phyloP scores from a whole-genome alignment of 2,888 invertebrate genomes.

The Geophilus truncorum region DNA sequence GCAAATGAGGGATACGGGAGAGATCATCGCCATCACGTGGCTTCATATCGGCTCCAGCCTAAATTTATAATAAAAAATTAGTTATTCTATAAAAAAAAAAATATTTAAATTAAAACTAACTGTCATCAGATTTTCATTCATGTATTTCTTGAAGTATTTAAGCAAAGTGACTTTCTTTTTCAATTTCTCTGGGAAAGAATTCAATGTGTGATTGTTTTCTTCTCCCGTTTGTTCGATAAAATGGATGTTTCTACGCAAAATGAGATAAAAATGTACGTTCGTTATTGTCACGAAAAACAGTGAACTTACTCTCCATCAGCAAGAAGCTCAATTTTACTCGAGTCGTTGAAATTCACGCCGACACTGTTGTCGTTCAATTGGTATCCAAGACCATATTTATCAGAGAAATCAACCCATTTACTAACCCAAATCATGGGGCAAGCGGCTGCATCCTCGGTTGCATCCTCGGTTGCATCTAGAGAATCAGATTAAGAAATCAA shows the following conservation, averaged over 20 bases:
- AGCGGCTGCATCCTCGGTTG: constrained; percentile 89
- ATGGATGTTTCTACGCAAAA: constrained; percentile 77
- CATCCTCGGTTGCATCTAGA: too few relatives aligned
- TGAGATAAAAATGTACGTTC: neutral
- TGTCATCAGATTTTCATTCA: constrained; percentile 90
- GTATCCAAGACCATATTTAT: constrained; percentile 99
- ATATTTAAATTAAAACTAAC: too few relatives aligned
- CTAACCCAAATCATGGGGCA: constrained; percentile 96
- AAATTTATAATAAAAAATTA: constrained; percentile 34
- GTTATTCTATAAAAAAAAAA: constrained; percentile 14
- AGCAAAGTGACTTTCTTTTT: constrained; percentile 95
- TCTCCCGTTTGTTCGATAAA: constrained; percentile 88
- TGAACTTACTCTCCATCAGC: constrained; percentile 77
- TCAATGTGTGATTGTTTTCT: constrained; percentile 84
- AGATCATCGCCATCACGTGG: constrained; percentile 81
- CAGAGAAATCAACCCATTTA: constrained; percentile 99
- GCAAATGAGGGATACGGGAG: constrained; percentile 87
- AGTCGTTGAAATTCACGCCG: constrained; percentile 98
- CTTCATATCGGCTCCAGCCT: constrained; percentile 78
- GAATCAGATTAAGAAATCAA: too few relatives aligned
- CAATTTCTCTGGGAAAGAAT: constrained; percentile 61
- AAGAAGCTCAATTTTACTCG: constrained; percentile 86
- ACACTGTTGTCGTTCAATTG: constrained; percentile 97
- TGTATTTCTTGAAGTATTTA: constrained; percentile 94
- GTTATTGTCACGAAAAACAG: neutral